These are phyloP conservation scores for Chaenocephalus aceratus DNA, from an alignment of 2,113 vertebrate genomes.

Conservation along the genomic window DNA sequence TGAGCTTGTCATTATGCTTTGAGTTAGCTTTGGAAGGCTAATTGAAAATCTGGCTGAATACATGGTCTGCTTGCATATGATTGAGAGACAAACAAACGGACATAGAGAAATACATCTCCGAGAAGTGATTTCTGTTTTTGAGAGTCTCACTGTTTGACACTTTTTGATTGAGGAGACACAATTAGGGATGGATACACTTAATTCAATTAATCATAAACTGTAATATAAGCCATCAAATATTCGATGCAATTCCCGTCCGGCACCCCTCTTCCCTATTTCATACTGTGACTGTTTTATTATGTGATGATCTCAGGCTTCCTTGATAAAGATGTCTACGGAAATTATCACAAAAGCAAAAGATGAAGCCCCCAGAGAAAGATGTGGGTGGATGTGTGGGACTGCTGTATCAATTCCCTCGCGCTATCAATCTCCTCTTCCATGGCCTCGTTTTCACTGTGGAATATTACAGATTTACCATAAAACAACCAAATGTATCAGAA, in stretches of 20 bases:
- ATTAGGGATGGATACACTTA: background rate
- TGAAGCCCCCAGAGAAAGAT: slow-evolving; percentile 54
- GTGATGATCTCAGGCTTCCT: slow-evolving; percentile 38
- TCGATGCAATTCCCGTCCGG: background rate
- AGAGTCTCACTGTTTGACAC: slow-evolving; percentile 9
- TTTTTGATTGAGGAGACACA: slow-evolving; percentile 2
- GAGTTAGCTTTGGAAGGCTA: slow-evolving; percentile 64
- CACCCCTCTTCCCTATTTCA: background rate
- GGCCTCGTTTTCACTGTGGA: slow-evolving; percentile 53
- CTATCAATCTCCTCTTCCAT: slow-evolving; percentile 50
- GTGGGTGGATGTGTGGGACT: slow-evolving; percentile 69
- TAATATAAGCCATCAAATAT: slow-evolving; percentile 29
- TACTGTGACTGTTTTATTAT: slow-evolving; percentile 25
- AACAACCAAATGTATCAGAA: slow-evolving; percentile 41
- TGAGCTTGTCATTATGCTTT: slow-evolving; percentile 68
- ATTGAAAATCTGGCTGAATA: slow-evolving; percentile 66
- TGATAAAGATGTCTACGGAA: slow-evolving; percentile 66
- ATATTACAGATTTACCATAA: slow-evolving; percentile 63
- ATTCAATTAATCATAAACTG: background rate
- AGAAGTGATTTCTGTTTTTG: background rate
- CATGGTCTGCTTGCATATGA: slow-evolving; percentile 31
- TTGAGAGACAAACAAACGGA: slow-evolving; percentile 12
- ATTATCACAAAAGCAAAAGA: slow-evolving; percentile 60
- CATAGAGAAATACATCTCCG: background rate
- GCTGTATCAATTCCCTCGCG: slow-evolving; percentile 39